Evolutionary conservation across 2,888 invertebrate species (phyloP), one percentile per base, ranked within the genome.

Genomic region (Pollenia griseotomentosa): DNA sequence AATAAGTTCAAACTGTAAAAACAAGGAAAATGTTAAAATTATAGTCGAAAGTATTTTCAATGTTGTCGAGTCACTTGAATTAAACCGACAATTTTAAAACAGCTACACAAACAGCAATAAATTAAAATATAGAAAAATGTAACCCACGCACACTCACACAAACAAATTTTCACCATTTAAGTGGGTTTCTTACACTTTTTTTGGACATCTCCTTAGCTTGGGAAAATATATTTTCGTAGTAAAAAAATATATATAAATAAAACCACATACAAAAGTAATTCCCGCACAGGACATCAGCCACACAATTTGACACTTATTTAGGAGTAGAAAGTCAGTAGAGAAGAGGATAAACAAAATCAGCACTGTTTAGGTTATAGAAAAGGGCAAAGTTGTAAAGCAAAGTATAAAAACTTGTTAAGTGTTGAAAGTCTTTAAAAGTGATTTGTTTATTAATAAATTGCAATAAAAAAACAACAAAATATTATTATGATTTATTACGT

Each of bases 361-460:
- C 7, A 33, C 10, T 46, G 16, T 11, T 40, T n/a, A 66, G 66
- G 51, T 68, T 57, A 51, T 33, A 79, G 33, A 75, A 66, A 83
- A 83, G 83, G 83, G 79, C 83, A 83, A 83, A 83, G 79, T 86
- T 75, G 86, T 86, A 59, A 75, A 80, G 83, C 86, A 86, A 61
- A 86, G 71, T 66, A 71, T 80, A 86, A 86, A 86, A 83, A 87
- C 84, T 87, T 87, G 87, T 87, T 87, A 87, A 87, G 84, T 87
- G 86, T 63, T 87, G 84, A 84, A 87, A 87, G 87, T 87, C 87
- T 81, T 87, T 87, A 87, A 84, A 81, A 87, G 81, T 87, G 84
- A 87, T 84, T 87, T 87, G 87, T 84, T 87, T 84, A 74, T 84
- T 87, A 87, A 87, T 84, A 87, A 87, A 82, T 78, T 80, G 74